These are phyloP conservation scores for Ceramica pisi DNA, from an alignment of 2,888 invertebrate genomes.

Conservation along the genomic window DNA sequence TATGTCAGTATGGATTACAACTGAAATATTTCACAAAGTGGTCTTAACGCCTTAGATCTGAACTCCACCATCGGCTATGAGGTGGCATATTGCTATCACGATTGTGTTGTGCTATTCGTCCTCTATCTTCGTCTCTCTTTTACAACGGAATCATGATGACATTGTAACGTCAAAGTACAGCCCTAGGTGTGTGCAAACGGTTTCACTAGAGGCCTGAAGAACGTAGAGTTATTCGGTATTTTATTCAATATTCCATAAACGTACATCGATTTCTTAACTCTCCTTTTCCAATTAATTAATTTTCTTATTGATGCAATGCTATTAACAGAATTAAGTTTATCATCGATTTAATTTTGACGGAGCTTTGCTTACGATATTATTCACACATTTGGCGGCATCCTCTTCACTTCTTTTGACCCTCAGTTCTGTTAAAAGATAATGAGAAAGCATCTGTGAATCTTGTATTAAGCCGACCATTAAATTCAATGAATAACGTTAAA, in stretches of 20 bases:
- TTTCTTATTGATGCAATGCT: not conserved
- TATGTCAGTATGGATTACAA: too few relatives aligned
- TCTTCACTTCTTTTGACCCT: constrained; percentile 3
- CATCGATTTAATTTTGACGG: not conserved
- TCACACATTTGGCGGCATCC: constrained; percentile 24
- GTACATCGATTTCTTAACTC: not conserved
- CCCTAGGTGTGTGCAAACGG: not conserved
- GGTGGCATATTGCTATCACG: too few relatives aligned
- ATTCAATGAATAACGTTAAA: constrained; percentile 46
- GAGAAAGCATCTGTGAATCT: constrained; percentile 30
- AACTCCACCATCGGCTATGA: too few relatives aligned
- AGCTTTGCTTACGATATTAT: constrained; percentile 9
- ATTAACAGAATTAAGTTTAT: not conserved
- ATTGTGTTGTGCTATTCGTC: too few relatives aligned
- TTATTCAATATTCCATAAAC: not conserved
- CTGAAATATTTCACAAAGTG: too few relatives aligned
- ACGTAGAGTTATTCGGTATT: not conserved
- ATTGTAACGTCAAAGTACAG: too few relatives aligned
- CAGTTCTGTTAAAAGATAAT: constrained; percentile 21
- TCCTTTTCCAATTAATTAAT: not conserved
- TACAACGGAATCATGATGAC: too few relatives aligned
- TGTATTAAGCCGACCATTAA: constrained; percentile 27
- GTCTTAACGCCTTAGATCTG: too few relatives aligned
- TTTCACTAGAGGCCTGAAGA: not conserved
- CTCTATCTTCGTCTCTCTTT: too few relatives aligned